These are phyloP conservation scores for Xanthorhoe designata DNA, from an alignment of 2,888 invertebrate species.

Conservation along the genomic window DNA sequence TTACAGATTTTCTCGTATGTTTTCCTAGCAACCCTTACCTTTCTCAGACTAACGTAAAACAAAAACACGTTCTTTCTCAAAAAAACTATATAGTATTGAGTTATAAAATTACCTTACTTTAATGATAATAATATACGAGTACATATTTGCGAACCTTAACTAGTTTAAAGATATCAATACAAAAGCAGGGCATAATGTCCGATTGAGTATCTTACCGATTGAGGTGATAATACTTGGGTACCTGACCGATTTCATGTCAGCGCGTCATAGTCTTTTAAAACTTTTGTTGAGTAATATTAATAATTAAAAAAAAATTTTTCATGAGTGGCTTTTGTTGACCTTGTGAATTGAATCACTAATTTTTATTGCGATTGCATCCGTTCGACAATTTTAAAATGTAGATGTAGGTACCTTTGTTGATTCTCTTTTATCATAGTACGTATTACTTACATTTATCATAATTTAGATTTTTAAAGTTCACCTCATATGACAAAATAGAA, in stretches of 20 bases:
- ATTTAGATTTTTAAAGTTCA: background rate
- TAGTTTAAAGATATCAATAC: conserved; percentile 42
- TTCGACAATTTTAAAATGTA: background rate
- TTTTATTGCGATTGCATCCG: background rate
- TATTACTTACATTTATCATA: no score
- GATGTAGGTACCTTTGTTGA: background rate
- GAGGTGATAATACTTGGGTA: conserved; percentile 18
- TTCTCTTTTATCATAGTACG: no score
- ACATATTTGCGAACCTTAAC: conserved; percentile 41
- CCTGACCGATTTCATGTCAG: conserved; percentile 33
- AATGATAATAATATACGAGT: no score
- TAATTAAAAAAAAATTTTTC: background rate
- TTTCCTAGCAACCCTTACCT: no score
- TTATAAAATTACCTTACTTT: no score
- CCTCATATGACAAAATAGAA: conserved; percentile 6
- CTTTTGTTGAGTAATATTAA: background rate
- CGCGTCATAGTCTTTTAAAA: background rate
- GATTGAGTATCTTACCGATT: conserved; percentile 36
- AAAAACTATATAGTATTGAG: background rate
- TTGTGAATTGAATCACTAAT: no score
- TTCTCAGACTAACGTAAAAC: no score
- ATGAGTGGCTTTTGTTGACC: no score
- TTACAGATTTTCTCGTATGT: no score
- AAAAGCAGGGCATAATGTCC: conserved; percentile 42
- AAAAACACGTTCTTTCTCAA: no score